These are phyloP conservation scores for Amblyraja radiata DNA, from an alignment of 2,797 vertebrate genomes.

Conservation along the genomic window DNA sequence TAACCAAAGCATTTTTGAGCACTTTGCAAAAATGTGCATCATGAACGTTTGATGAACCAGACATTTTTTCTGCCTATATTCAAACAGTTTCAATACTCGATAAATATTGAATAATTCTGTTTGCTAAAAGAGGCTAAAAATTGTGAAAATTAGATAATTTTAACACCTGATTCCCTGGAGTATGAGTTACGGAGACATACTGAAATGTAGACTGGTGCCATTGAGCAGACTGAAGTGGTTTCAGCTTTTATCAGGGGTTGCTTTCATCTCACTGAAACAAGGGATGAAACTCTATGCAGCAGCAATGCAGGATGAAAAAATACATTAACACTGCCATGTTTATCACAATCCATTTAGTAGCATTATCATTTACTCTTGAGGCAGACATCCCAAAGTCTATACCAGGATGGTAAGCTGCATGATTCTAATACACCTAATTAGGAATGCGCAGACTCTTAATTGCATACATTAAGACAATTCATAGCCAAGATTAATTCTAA, in stretches of 20 bases:
- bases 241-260: slow-evolving; percentile 47
- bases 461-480: slow-evolving; percentile 99
- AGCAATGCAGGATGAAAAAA: slow-evolving; percentile 44
- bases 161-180: slow-evolving; percentile 29
- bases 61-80: not conserved
- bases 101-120: slow-evolving; percentile 32
- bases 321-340: slow-evolving; percentile 47
- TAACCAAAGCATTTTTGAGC: not conserved
- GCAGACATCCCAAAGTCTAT: slow-evolving; percentile 46
- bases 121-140: slow-evolving; percentile 9
- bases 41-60: not conserved
- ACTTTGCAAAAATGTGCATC: not conserved
- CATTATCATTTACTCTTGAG: slow-evolving; percentile 48
- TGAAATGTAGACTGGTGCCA: slow-evolving; percentile 41
- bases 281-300: slow-evolving; percentile 44
- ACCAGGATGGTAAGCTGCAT: slow-evolving; percentile 59
- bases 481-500: slow-evolving; percentile 99
- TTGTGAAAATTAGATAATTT: slow-evolving; percentile 31
- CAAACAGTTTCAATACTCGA: slow-evolving; percentile 19
- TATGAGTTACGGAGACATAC: slow-evolving; percentile 35
- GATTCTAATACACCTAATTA: slow-evolving; percentile 96
- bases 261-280: slow-evolving; percentile 52
- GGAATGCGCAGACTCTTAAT: slow-evolving; percentile 98
- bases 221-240: slow-evolving; percentile 44
- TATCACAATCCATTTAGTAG: slow-evolving; percentile 66